Conservation (phyloP, 1,140 invertebrate species). For the Triops cancriformis region DNA sequence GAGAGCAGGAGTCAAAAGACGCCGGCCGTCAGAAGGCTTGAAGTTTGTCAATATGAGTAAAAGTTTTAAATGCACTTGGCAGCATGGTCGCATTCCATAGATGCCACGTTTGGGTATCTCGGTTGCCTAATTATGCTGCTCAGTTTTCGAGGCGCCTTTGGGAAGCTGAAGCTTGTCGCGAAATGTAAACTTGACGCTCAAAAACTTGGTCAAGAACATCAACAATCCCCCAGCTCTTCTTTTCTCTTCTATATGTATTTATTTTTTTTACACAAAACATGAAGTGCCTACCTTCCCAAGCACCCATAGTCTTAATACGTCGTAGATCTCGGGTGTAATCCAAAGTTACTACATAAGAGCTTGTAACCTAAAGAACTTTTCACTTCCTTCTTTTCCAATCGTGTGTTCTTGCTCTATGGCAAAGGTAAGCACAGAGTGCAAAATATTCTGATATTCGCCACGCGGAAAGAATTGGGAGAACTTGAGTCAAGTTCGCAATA, state of each 20-base stretch:
- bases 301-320: background rate
- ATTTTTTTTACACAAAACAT: too few relatives aligned
- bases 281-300: background rate
- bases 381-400: background rate
- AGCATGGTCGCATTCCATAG: background rate
- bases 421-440: too few relatives aligned
- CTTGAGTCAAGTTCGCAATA: too few relatives aligned
- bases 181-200: background rate
- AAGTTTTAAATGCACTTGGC: background rate
- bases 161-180: background rate
- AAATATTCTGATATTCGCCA: too few relatives aligned
- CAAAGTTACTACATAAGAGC: background rate
- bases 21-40: background rate
- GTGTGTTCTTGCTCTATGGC: background rate
- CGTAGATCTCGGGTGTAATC: background rate
- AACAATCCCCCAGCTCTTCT: background rate
- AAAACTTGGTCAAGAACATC: background rate
- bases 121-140: conserved; percentile 13
- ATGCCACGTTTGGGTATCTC: background rate
- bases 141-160: background rate
- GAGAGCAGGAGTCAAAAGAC: background rate
- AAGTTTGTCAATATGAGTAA: background rate
- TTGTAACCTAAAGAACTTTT: background rate
- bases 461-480: too few relatives aligned
- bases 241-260: too few relatives aligned